Evolutionary conservation across 2,113 vertebrate genomes (phyloP).

Genomic region (Dicentrarchus labrax): DNA sequence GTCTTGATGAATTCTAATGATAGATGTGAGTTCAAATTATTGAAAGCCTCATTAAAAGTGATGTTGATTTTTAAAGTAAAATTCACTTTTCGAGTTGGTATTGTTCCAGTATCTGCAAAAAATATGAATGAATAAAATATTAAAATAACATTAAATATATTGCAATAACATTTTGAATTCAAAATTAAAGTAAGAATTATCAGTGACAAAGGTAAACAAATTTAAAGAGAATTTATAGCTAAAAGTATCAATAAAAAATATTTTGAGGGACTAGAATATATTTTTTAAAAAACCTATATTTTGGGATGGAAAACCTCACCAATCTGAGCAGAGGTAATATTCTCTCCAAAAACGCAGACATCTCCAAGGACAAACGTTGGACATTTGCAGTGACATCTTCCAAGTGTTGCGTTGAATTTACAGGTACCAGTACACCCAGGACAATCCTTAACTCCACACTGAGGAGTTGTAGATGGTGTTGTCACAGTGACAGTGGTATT

Average conservation of each 20-base stretch:
- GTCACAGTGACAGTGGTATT: too few relatives aligned
- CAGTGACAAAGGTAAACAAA: neutral
- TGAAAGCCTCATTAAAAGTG: conserved; percentile 31
- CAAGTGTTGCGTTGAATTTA: conserved; percentile 42
- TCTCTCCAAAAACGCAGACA: conserved; percentile 45
- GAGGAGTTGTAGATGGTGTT: conserved; percentile 8
- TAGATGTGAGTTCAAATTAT: conserved; percentile 50
- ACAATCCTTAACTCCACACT: conserved; percentile 59
- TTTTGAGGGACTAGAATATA: neutral
- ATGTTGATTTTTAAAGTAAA: conserved; percentile 67
- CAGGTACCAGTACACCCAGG: conserved; percentile 60
- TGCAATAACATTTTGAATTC: neutral
- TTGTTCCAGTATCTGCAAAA: conserved; percentile 43
- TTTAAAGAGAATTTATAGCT: too few relatives aligned
- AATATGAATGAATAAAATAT: neutral
- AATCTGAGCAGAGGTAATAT: conserved; percentile 18
- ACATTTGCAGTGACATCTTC: conserved; percentile 64
- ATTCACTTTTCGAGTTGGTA: conserved; percentile 71
- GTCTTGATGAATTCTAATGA: conserved; percentile 46
- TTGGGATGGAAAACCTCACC: conserved; percentile 54
- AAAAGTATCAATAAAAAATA: neutral
- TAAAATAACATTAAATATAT: neutral
- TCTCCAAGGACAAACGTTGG: conserved; percentile 50
- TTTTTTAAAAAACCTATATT: neutral
- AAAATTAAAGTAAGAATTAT: too few relatives aligned